phyloP scores from a whole-genome alignment of 2,797 vertebrate species.

The Manis crassicaudata region DNA sequence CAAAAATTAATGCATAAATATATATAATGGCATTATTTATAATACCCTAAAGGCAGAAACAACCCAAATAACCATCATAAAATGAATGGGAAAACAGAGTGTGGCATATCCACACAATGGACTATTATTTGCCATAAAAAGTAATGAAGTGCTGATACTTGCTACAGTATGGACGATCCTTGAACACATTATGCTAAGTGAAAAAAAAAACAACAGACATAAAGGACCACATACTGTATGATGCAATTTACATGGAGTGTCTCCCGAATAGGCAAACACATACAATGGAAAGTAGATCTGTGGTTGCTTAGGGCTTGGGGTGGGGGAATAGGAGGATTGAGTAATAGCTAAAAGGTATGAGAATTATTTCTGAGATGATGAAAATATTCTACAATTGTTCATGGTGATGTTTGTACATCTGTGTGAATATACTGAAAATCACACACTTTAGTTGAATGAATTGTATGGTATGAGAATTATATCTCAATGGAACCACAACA shows the following conservation, averaged over 20 bases:
- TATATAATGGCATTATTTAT: neutral
- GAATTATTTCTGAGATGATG: neutral
- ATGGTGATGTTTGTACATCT: neutral
- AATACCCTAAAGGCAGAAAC: neutral
- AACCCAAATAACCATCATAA: neutral
- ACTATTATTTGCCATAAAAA: neutral
- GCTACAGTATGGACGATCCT: neutral
- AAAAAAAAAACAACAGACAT: neutral
- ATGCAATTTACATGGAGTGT: neutral
- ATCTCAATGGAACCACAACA: neutral
- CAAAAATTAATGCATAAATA: neutral
- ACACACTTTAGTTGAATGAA: neutral
- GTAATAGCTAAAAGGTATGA: neutral
- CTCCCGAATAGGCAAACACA: neutral
- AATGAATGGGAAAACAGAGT: neutral
- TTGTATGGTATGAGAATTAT: neutral
- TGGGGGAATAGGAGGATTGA: fast-evolving
- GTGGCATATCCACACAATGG: neutral
- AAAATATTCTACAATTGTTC: neutral
- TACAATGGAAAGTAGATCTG: neutral
- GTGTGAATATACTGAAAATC: neutral
- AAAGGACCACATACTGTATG: neutral
- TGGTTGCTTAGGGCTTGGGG: neutral
- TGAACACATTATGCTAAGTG: neutral
- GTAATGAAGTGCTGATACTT: neutral